These are phyloP conservation scores for Astur gentilis DNA, from an alignment of 2,113 vertebrate genomes.

Conservation along the genomic window DNA sequence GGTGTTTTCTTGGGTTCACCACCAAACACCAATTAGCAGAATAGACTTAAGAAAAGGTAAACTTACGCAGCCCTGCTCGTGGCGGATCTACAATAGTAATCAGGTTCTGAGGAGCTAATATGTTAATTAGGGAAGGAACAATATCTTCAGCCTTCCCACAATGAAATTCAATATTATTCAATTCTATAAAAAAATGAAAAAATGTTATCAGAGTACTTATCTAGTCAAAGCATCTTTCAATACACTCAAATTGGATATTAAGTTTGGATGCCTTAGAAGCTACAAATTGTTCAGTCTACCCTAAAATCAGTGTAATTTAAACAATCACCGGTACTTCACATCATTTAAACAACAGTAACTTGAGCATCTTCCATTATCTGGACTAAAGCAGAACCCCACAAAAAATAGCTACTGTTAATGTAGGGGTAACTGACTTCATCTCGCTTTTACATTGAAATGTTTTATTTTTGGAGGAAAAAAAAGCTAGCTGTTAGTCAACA, in stretches of 20 bases:
- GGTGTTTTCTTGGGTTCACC: background rate
- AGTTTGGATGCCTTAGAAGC: background rate
- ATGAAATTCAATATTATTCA: slow-evolving; percentile 89
- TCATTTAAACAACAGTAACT: background rate
- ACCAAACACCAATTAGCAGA: background rate
- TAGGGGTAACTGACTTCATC: background rate
- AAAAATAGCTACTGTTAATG: background rate
- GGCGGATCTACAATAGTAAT: slow-evolving; percentile 91
- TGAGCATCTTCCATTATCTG: background rate
- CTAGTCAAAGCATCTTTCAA: background rate
- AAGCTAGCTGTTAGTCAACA: background rate
- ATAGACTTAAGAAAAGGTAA: background rate
- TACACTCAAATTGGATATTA: background rate
- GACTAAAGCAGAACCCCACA: background rate
- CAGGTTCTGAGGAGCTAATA: slow-evolving; percentile 74
- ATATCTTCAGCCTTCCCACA: slow-evolving; percentile 94
- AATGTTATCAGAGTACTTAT: fast-evolving
- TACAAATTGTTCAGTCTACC: background rate
- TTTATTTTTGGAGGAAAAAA: background rate
- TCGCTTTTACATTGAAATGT: background rate
- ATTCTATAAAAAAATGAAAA: slow-evolving; percentile 63
- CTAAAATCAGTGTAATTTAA: background rate
- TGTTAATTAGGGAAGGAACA: slow-evolving; percentile 84
- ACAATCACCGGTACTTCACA: background rate
- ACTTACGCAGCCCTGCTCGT: slow-evolving; percentile 93